Base-by-base conservation (phyloP, 2,797 vertebrate species). In the Nyctalus aviator region DNA sequence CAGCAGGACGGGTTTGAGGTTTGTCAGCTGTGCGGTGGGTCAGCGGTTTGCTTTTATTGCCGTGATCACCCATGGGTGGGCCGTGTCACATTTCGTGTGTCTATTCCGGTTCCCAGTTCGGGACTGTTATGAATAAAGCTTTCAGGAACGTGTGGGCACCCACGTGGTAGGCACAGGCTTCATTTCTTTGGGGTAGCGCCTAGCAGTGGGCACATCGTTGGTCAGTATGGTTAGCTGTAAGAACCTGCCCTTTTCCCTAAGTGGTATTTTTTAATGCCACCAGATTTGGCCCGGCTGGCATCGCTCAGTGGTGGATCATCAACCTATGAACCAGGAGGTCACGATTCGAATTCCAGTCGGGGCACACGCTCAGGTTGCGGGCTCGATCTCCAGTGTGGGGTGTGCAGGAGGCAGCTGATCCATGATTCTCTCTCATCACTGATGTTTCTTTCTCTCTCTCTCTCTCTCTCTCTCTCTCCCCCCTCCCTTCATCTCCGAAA, bases 11-110 rank as follows among this genome's bases (percentile, higher is more conserved):
- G 30, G 15, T 18, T 17, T 18, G 64, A 17, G 64, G 6, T 27
- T 4, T 18, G 4, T 2, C 64, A 3, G 64, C 4, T 20, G 64
- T 18, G 64, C 30, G n/a, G 64, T n/a, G 7, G 64, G 44, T n/a
- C 21, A 0, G 53, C 5, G 2, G 13, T 11, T 50, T 50, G 41
- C 21, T n/a, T 35, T 21, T 5, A 0, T 46, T 2, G 15, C 44
- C 6, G 23, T 3, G 4, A 14, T 18, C 2, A 3, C 18, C 30
- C 23, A 0, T 0, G 0, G 23, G 20, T 3, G 2, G 41, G 48
- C 41, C 21, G 2, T 1, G 0, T 15, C 15, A 2, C 3, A 0
- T 27, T 44, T 11, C 1, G 0, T 0, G 0, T 13, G 8, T 64
- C 44, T 21, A 0, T 53, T n/a, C 57, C 23, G 44, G 30, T 0